phyloP scores from a whole-genome alignment of 2,888 invertebrate species.

The Maniola hyperantus region DNA sequence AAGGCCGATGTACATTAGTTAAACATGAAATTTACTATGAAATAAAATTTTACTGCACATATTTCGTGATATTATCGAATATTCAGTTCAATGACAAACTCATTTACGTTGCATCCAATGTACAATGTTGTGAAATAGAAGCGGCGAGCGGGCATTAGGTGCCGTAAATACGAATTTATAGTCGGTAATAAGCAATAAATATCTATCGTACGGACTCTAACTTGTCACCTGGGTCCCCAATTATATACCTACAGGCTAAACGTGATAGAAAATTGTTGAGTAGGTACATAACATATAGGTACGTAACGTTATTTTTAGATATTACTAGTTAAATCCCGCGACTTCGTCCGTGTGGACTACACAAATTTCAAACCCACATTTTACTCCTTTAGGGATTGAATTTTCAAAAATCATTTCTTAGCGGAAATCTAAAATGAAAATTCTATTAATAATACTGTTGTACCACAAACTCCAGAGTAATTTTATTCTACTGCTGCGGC shows the following conservation, averaged over 20 bases:
- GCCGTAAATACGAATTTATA: constrained; percentile 73
- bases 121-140: constrained; percentile 19
- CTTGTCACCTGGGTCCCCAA: constrained; percentile 17
- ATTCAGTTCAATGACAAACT: constrained; percentile 18
- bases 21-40: background rate
- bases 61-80: constrained; percentile 11
- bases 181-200: constrained; percentile 48
- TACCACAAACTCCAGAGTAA: too few relatives aligned
- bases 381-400: too few relatives aligned
- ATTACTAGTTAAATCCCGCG: too few relatives aligned
- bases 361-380: too few relatives aligned
- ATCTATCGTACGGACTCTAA: constrained; percentile 30
- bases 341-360: too few relatives aligned
- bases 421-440: too few relatives aligned
- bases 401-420: too few relatives aligned
- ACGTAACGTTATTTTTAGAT: too few relatives aligned
- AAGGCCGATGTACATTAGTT: too few relatives aligned
- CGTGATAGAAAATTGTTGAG: background rate
- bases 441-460: too few relatives aligned
- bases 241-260: background rate
- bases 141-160: constrained; percentile 53
- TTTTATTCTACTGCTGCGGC: too few relatives aligned
- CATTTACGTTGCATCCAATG: constrained; percentile 19
- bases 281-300: too few relatives aligned
- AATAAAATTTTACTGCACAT: background rate